Conservation (phyloP, 2,888 invertebrate species). For the Myopa tessellatipennis region DNA sequence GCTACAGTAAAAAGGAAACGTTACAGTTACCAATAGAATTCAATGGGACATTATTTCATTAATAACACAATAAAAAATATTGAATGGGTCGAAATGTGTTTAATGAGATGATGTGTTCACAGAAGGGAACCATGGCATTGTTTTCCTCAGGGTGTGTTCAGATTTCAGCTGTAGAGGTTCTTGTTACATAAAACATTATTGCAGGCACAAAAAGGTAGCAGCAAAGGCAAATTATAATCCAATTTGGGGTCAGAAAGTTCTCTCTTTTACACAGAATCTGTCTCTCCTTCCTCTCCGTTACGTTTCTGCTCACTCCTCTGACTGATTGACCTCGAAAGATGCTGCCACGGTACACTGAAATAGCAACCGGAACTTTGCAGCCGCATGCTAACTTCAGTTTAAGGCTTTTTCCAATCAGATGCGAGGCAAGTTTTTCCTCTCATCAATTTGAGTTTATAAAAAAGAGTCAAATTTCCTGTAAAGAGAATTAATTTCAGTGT, state of each 20-base stretch:
- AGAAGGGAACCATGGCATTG: conserved; percentile 30
- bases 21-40: conserved; percentile 39
- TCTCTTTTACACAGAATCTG: conserved; percentile 29
- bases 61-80: conserved; percentile 41
- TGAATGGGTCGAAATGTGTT: conserved; percentile 36
- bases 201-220: conserved; percentile 19
- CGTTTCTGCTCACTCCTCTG: not conserved
- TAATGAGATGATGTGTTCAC: conserved; percentile 37
- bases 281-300: not conserved
- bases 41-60: conserved; percentile 60
- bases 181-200: conserved; percentile 12
- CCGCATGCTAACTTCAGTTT: not conserved
- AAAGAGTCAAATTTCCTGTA: conserved; percentile 28
- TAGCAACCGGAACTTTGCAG: conserved; percentile 20
- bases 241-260: conserved; percentile 52
- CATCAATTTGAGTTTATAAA: not conserved
- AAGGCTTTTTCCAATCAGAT: not conserved
- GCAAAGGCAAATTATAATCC: conserved; percentile 51
- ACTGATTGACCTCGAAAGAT: not conserved
- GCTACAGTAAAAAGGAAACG: conserved; percentile 24
- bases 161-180: conserved; percentile 29
- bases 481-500: conserved; percentile 19
- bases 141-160: conserved; percentile 29
- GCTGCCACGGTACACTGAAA: conserved; percentile 2
- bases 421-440: not conserved